Conservation (phyloP, 2,113 vertebrate species). For the Dromiciops gliroides region DNA sequence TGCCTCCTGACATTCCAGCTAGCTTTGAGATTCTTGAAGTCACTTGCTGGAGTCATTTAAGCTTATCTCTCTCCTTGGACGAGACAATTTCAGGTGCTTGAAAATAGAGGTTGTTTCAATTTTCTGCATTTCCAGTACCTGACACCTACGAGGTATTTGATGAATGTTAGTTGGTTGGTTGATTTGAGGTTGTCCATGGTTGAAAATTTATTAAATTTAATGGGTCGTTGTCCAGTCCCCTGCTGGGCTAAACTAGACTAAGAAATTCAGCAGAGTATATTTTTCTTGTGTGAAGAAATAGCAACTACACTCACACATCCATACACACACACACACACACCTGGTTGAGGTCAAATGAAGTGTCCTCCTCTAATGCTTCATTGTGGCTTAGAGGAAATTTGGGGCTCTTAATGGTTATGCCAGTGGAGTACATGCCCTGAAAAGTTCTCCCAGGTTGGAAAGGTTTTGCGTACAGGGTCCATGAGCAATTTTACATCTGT, state of each 20-base stretch:
- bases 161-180: not conserved
- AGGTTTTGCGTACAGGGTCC: too few relatives aligned
- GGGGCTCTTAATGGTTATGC: not conserved
- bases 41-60: not conserved
- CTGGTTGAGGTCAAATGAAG: not conserved
- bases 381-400: not conserved
- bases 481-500: too few relatives aligned
- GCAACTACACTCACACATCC: not conserved
- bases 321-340: not conserved
- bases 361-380: not conserved
- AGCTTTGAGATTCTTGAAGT: not conserved
- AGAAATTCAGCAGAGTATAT: not conserved
- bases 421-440: not conserved
- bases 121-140: not conserved
- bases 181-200: not conserved
- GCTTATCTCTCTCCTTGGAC: not conserved
- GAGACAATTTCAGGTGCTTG: not conserved
- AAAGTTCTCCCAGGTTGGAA: too few relatives aligned
- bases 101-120: not conserved
- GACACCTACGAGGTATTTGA: not conserved
- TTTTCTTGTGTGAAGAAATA: not conserved
- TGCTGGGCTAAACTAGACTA: not conserved
- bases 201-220: not conserved
- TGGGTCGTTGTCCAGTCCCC: not conserved
- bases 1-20: not conserved